Conservation (phyloP, 1,140 invertebrate species). For the Bombus terrestris region DNA sequence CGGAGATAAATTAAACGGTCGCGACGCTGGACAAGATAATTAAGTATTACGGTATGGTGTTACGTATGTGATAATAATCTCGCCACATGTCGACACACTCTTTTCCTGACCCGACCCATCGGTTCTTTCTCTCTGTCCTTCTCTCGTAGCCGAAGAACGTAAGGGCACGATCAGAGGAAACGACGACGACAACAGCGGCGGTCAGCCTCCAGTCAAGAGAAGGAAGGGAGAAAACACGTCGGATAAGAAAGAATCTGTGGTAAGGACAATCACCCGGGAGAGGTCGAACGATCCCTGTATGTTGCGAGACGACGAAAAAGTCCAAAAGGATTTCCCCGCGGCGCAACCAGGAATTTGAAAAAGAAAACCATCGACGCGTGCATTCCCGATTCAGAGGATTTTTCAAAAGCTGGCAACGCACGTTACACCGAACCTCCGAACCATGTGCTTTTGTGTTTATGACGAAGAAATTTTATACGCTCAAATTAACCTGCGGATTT, state of each 20-base stretch:
- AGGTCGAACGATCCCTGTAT: constrained; percentile 24
- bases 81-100: constrained; percentile 42
- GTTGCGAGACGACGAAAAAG: constrained; percentile 10
- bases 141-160: constrained; percentile 30
- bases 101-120: constrained; percentile 45
- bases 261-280: constrained; percentile 52
- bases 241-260: constrained; percentile 52
- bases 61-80: constrained; percentile 51
- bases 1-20: constrained; percentile 39
- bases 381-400: background rate
- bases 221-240: constrained; percentile 14
- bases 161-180: constrained; percentile 27
- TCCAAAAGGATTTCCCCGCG: background rate
- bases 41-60: constrained; percentile 50
- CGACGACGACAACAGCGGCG: background rate
- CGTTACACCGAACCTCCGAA: background rate
- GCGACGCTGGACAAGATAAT: constrained; percentile 44
- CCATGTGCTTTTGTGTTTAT: background rate
- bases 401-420: constrained; percentile 1
- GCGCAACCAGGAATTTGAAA: constrained; percentile 21
- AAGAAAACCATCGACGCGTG: constrained; percentile 23
- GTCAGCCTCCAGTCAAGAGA: background rate
- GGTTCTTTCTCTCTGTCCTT: background rate
- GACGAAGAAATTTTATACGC: background rate
- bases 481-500: background rate